phyloP scores from a whole-genome alignment of 1,140 invertebrate genomes.

The Neomicropteryx cornuta region DNA sequence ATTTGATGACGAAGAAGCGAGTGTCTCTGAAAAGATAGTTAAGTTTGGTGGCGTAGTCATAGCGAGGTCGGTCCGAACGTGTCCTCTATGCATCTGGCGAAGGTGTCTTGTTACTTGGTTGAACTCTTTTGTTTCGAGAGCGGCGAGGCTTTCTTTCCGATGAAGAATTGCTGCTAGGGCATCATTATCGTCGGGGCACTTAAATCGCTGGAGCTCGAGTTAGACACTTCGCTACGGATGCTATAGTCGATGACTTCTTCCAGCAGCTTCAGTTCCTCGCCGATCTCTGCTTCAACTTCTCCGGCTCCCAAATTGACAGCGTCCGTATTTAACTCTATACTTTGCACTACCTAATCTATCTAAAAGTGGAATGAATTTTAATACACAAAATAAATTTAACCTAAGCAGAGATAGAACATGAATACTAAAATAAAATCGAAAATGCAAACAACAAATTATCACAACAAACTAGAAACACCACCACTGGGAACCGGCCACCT shows the following conservation, averaged over 20 bases:
- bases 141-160: conserved; percentile 40
- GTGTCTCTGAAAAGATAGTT: conserved; percentile 93
- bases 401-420: no score
- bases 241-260: conserved; percentile 55
- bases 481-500: no score
- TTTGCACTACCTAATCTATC: no score
- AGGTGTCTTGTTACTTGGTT: conserved; percentile 38
- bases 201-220: conserved; percentile 52
- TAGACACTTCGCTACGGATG: conserved; percentile 69
- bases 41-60: conserved; percentile 79
- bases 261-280: conserved; percentile 55
- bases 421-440: no score
- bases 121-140: conserved; percentile 38
- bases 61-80: conserved; percentile 38
- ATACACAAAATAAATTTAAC: no score
- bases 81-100: conserved; percentile 38
- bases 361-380: no score
- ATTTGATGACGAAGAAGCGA: conserved; percentile 95
- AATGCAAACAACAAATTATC: no score
- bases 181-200: conserved; percentile 54
- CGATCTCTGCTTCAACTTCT: conserved; percentile 58
- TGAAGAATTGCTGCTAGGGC: no score
- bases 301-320: conserved; percentile 58
- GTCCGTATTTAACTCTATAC: no score
- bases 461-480: no score